These are phyloP conservation scores for Leucoptera coffeella DNA, from an alignment of 2,888 invertebrate species.

Conservation along the genomic window DNA sequence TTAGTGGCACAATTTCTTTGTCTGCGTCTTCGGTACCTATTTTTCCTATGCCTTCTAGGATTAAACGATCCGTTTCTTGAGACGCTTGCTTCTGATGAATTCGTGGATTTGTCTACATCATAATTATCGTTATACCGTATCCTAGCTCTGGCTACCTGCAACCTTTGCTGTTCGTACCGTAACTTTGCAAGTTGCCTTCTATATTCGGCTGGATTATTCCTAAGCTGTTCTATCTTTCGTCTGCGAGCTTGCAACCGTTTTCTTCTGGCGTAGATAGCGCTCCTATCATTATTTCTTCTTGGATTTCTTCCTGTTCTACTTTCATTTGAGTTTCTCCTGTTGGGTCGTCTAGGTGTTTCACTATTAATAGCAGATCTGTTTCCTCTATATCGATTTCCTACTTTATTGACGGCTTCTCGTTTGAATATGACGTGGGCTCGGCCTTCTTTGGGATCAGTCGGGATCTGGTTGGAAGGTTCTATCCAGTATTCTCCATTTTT, in stretches of 20 bases:
- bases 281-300: conserved; percentile 34
- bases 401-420: conserved; percentile 56
- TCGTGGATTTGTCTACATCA: conserved; percentile 17
- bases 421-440: conserved; percentile 65
- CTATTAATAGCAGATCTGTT: conserved; percentile 20
- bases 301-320: too few relatives aligned
- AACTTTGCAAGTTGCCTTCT: conserved; percentile 24
- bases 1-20: conserved; percentile 40
- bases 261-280: conserved; percentile 37
- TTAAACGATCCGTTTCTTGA: too few relatives aligned
- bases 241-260: conserved; percentile 34
- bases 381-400: conserved; percentile 26
- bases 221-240: conserved; percentile 24
- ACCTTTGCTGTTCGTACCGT: conserved; percentile 22
- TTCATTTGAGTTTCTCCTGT: too few relatives aligned
- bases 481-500: conserved; percentile 64
- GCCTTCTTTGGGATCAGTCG: conserved; percentile 18
- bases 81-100: conserved; percentile 19
- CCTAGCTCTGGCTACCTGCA: conserved; percentile 8
- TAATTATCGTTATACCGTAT: too few relatives aligned
- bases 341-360: conserved; percentile 8
- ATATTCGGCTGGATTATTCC: conserved; percentile 30
- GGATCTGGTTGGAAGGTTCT: conserved; percentile 59
- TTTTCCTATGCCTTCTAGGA: conserved; percentile 16
- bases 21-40: conserved; percentile 23